Base-by-base conservation (phyloP, 2,888 invertebrate species). In the Lasius fuliginosus region DNA sequence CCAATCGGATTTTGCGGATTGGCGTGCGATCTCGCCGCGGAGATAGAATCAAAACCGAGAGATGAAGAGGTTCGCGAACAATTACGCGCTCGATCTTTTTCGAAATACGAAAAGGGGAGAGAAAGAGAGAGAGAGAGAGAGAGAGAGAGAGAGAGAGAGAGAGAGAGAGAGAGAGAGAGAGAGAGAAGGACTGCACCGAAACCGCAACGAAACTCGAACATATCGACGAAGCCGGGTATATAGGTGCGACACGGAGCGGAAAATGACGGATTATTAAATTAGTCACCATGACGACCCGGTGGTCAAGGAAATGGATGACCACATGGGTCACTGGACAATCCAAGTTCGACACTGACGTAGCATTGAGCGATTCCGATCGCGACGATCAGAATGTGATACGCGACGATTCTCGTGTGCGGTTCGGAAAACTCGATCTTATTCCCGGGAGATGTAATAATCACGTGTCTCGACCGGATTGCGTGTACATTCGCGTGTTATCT, bases 201-300 rank as follows among this genome's bases (percentile, higher is more conserved):
- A 69, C 42, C 23, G 18, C 69, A 69, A 58, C 18, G 23, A 15
- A 40, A 0, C 40, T 49, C 18, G 23, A 23, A 23, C 23, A 42
- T 53, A 53, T 53, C 30, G 53, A 71, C 18, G 40, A 36, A 3
- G 8, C 46, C 23, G 53, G 6, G 33, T 9, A 23, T 27, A 36
- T 33, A 85, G 58, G 27, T 46, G 71, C 40, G 23, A 42, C 49
- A 33, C 60, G 53, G 53, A 46, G 62, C 27, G 62, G 49, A 46
- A 76, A 81, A 46, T 46, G 81, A 53, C 27, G 60, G 77, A 12
- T 92, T 91, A 94, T 94, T 93, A 89, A 93, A 92, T 93, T 93
- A 94, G 92, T 93, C 87, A 85, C 92, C 89, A 92, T 92, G 92
- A 88, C 92, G 85, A 93, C 92, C n/a, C 84, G 83, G 81, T 85